Evolutionary conservation across 2,113 vertebrate genomes (phyloP), one percentile per base, ranked within the genome.

Genomic region (Phaethornis superciliosus): DNA sequence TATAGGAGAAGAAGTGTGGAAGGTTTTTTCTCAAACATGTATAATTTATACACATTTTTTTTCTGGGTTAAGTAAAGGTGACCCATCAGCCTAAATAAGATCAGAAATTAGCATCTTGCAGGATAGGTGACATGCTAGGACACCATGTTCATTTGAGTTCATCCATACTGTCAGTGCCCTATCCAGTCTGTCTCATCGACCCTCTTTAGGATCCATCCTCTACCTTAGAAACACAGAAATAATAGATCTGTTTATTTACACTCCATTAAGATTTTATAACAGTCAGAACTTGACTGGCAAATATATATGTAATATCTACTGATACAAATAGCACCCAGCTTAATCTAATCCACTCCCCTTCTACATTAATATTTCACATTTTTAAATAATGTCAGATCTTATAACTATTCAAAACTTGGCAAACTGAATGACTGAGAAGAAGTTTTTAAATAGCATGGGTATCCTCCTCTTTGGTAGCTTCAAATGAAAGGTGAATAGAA

Each of bases 61-160:
- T 86, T 77, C 32, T 3, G 5, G 4, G 2, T 59, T 51, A 42
- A n/a, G 21, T 80, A 59, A 69, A 80, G 37, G 32, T 12, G 4
- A 7, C 13, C 26, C 2, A 1, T 42, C 21, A 23, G 44, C 9
- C 26, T 64, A 40, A 26, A 7, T n/a, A 42, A 85, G 23, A 44
- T 3, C 2, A 6, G 23, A 49, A 33, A 14, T 33, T 52, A 6
- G 0, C 13, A 16, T 54, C 26, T 49, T 40, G 15, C 2, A 5
- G 33, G 52, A 40, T 7, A 35, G 9, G 5, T 28, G 8, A 20
- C 1, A 0, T 2, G 1, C 10, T 0, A 32, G 55, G 44, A 35
- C 23, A 33, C 13, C 6, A 1, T 58, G 15, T 59, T 32, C 7
- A 33, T 68, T 86, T 80, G 63, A 3, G 4, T 59, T 37, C 22